Conservation (phyloP, 2,113 vertebrate species). For the Centrocercus urophasianus region DNA sequence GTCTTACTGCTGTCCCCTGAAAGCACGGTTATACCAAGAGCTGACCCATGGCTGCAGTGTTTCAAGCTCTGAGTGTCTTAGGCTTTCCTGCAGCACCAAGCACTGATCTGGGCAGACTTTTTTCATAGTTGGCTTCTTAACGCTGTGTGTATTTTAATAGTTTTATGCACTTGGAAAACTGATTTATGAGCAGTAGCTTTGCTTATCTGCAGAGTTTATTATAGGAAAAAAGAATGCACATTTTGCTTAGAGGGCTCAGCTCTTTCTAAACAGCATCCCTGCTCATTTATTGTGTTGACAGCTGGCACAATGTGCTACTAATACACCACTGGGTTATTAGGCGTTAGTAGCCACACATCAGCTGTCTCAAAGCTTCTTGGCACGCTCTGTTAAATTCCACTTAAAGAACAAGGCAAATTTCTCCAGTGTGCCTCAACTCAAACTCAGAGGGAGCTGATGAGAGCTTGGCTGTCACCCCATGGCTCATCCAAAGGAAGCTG, state of each 20-base stretch:
- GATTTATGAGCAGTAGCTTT: background rate
- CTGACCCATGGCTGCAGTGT: background rate
- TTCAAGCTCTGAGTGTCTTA: background rate
- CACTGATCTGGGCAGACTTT: background rate
- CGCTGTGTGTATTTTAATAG: background rate
- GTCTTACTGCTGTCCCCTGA: fast-evolving
- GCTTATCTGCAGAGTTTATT: background rate
- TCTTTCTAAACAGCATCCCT: background rate
- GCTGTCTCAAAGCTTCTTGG: background rate
- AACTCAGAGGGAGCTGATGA: background rate
- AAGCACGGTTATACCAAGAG: background rate
- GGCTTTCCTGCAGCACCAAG: background rate
- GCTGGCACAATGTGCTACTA: background rate
- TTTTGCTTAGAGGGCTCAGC: background rate
- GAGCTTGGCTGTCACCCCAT: background rate
- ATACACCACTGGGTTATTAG: background rate
- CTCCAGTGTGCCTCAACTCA: background rate
- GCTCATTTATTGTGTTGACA: constrained; percentile 9
- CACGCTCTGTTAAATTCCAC: background rate
- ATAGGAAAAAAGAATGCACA: background rate
- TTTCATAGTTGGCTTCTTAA: background rate
- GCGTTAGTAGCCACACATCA: background rate
- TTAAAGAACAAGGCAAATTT: background rate
- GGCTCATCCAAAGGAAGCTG: background rate
- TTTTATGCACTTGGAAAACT: background rate